These are phyloP conservation scores for Hemibagrus guttatus DNA, from an alignment of 2,797 vertebrate genomes.

Conservation along the genomic window DNA sequence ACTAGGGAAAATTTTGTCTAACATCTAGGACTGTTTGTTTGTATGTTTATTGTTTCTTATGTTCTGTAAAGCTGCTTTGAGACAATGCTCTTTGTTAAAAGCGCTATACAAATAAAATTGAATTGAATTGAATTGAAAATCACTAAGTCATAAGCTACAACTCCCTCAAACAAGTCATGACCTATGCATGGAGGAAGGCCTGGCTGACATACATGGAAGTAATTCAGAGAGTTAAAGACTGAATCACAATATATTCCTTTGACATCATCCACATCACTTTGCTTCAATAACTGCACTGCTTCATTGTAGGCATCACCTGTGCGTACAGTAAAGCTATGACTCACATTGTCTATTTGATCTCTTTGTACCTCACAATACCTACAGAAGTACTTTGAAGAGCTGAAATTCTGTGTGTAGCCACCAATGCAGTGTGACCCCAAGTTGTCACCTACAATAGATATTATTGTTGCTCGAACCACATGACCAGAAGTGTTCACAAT, in stretches of 20 bases:
- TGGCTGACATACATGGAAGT: constrained; percentile 46
- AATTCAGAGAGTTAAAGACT: constrained; percentile 41
- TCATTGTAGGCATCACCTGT: not conserved
- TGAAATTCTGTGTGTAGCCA: not conserved
- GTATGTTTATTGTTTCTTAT: no score
- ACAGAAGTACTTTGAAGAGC: not conserved
- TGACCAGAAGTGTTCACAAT: not conserved
- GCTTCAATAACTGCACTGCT: not conserved
- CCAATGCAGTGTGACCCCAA: not conserved
- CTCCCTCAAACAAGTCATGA: constrained; percentile 50
- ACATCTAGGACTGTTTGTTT: no score
- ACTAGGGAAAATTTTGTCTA: no score
- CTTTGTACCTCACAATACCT: not conserved
- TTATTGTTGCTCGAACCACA: not conserved
- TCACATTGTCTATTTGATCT: not conserved
- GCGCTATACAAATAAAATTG: no score
- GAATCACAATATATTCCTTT: constrained; percentile 45
- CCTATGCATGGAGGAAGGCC: constrained; percentile 39
- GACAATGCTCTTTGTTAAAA: no score
- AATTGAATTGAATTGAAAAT: no score
- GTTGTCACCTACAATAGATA: not conserved
- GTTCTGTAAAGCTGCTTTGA: no score
- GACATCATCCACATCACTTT: not conserved
- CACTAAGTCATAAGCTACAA: constrained; percentile 41
- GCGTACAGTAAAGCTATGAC: not conserved